Conservation (phyloP, 37 sponge, comb jelly and placozoan species). For the Eunapius fragilis region DNA sequence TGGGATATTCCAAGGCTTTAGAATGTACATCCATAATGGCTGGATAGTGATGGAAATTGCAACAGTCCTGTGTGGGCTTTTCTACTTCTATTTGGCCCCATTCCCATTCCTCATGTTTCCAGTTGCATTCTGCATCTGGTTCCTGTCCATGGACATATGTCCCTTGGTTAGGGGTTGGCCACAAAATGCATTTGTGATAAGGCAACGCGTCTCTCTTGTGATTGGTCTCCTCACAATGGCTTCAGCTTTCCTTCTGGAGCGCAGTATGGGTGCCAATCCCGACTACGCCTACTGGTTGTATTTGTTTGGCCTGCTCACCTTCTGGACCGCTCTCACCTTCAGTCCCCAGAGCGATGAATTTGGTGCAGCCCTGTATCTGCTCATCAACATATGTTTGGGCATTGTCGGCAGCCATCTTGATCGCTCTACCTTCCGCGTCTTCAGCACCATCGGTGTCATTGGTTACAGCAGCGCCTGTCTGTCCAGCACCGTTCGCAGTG, state of each 20-base stretch:
- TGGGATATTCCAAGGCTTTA: conserved; percentile 45
- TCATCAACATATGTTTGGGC: conserved; percentile 20
- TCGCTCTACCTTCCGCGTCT: conserved; percentile 47
- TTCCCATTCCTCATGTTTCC: conserved; percentile 55
- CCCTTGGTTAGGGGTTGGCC: conserved; percentile 20
- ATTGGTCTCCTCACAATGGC: conserved; percentile 33
- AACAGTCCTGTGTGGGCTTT: conserved; percentile 24
- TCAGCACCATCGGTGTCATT: conserved; percentile 31
- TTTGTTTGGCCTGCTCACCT: conserved; percentile 40
- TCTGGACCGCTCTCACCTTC: conserved; percentile 27
- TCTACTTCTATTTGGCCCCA: background rate
- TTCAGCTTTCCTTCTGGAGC: conserved; percentile 19
- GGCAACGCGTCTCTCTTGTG: conserved; percentile 16
- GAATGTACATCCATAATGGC: conserved; percentile 21
- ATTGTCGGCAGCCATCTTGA: conserved; percentile 36
- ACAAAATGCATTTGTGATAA: background rate
- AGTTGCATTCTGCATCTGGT: conserved; percentile 46
- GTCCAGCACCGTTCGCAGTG: background rate
- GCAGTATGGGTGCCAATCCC: conserved; percentile 23
- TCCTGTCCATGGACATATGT: conserved; percentile 58
- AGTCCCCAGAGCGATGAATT: conserved; percentile 4
- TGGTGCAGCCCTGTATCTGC: conserved; percentile 14
- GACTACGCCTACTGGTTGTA: conserved; percentile 59
- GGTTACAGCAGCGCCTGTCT: background rate
- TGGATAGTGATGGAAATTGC: conserved; percentile 55